Base-by-base conservation (phyloP, 1,140 invertebrate species). In the Drosophila lini region DNA sequence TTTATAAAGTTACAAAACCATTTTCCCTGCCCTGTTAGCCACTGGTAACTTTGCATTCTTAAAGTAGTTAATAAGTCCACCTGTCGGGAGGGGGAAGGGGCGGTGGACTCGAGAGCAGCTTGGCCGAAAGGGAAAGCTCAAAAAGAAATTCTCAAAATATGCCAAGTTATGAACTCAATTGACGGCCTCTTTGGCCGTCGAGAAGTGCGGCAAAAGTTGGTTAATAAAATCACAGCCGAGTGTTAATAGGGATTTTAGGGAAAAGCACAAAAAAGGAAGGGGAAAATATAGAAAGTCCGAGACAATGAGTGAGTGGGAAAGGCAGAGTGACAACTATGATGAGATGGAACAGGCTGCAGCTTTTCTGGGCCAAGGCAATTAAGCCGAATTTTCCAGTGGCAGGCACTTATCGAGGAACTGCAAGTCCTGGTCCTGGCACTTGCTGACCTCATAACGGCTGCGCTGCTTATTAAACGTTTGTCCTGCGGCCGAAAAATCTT, bases 381-480 rank as follows among this genome's bases (percentile, higher is more conserved):
- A 70, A 53, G 42, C 45, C 16, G 38, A 13, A 42, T 47, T 47
- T 47, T 47, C 22, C 42, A 53, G 13, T 53, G 52, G 52, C 36
- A 11, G 38, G 40, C 36, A 50, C 28, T 68, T 22, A 63, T 68
- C 45, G 64, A 32, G 34, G 50, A 67, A 53, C 31, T 68, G 36
- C 31, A 52, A 50, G 41, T 28, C 22, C 44, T 70, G 58, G n/a
- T 19, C 13, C 19, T 74, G 50, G 44, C 59, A 64, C 53, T 71
- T 53, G 52, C 34, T 53, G 47, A 59, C 55, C 60, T 61, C 58
- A 62, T 62, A 62, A 60, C 45, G 44, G 40, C 45, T 40, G 40
- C 31, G 53, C 42, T 63, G 82, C 78, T 83, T 80, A 68, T 89
- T 88, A 89, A 88, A 80, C 81, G 84, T 47, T 84, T 83, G 78